phyloP scores from a whole-genome alignment of 2,113 vertebrate species.

The Anolis carolinensis region DNA sequence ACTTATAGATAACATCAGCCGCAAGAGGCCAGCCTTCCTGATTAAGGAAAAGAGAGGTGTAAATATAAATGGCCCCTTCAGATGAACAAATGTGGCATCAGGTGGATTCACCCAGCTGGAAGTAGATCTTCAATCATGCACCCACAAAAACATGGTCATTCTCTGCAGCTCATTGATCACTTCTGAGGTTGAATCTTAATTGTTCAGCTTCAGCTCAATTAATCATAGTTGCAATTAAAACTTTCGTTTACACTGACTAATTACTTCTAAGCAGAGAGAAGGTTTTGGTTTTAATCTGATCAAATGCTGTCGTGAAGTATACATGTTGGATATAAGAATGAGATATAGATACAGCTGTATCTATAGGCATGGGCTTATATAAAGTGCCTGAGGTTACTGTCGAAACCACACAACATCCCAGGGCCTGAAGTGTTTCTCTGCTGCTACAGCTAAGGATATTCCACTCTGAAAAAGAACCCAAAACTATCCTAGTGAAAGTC shows the following conservation, averaged over 20 bases:
- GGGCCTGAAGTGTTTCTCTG: background rate
- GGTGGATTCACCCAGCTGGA: constrained; percentile 8
- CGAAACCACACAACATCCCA: background rate
- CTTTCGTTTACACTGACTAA: constrained; percentile 49
- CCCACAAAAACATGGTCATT: constrained; percentile 28
- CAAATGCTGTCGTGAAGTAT: background rate
- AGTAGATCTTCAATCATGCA: background rate
- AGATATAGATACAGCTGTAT: background rate
- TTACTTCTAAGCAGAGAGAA: constrained; percentile 36
- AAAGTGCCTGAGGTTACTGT: background rate
- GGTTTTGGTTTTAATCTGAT: constrained; percentile 43
- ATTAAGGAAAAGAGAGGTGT: background rate
- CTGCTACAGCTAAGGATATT: background rate
- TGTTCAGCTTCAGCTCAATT: constrained; percentile 39
- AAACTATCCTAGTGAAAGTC: background rate
- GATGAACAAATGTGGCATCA: background rate
- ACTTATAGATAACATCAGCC: background rate
- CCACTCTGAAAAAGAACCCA: background rate
- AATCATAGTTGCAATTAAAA: constrained; percentile 67
- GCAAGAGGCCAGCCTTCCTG: background rate
- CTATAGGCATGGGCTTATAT: no score
- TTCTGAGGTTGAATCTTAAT: constrained; percentile 51
- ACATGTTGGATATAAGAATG: constrained; percentile 8
- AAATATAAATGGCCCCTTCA: rapidly evolving
- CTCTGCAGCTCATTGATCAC: constrained; percentile 32